These are phyloP conservation scores for Phasianus colchicus DNA, from an alignment of 2,113 vertebrate species.

Conservation along the genomic window DNA sequence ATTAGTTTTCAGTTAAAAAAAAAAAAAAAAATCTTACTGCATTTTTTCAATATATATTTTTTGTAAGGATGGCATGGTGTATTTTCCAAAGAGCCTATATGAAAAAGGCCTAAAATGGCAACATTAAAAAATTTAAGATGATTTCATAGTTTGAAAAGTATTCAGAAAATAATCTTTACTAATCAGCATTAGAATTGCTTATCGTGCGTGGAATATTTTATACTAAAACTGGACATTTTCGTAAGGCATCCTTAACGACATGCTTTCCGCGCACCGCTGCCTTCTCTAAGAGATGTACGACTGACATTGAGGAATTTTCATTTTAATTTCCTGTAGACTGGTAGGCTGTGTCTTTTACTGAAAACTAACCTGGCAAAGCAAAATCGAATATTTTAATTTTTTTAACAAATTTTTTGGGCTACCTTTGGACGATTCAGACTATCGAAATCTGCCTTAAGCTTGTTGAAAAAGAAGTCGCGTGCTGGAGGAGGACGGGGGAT, in stretches of 20 bases:
- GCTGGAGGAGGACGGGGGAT: neutral
- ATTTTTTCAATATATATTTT: slow-evolving; percentile 41
- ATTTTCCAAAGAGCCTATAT: slow-evolving; percentile 62
- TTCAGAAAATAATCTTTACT: slow-evolving; percentile 58
- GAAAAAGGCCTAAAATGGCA: slow-evolving; percentile 73
- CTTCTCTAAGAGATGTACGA: slow-evolving; percentile 42
- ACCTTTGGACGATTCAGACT: slow-evolving; percentile 30
- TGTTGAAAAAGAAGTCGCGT: neutral
- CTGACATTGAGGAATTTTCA: slow-evolving; percentile 24
- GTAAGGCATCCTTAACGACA: slow-evolving; percentile 44
- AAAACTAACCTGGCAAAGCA: neutral
- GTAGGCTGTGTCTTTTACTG: slow-evolving; percentile 2
- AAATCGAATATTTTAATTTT: slow-evolving; percentile 7
- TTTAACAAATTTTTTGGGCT: slow-evolving; percentile 18
- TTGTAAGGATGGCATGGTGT: slow-evolving; percentile 33
- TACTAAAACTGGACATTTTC: slow-evolving; percentile 53
- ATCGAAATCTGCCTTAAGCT: neutral
- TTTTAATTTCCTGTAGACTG: slow-evolving; percentile 16
- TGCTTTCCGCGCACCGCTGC: slow-evolving; percentile 39
- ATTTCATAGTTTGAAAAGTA: slow-evolving; percentile 63
- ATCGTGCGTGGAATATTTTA: slow-evolving; percentile 53
- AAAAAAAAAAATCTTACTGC: slow-evolving; percentile 60
- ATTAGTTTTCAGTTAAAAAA: slow-evolving; percentile 79
- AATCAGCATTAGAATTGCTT: slow-evolving; percentile 62
- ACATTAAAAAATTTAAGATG: slow-evolving; percentile 52